Conservation (phyloP, 2,113 vertebrate species). For the Brachypodius melanocephalos region DNA sequence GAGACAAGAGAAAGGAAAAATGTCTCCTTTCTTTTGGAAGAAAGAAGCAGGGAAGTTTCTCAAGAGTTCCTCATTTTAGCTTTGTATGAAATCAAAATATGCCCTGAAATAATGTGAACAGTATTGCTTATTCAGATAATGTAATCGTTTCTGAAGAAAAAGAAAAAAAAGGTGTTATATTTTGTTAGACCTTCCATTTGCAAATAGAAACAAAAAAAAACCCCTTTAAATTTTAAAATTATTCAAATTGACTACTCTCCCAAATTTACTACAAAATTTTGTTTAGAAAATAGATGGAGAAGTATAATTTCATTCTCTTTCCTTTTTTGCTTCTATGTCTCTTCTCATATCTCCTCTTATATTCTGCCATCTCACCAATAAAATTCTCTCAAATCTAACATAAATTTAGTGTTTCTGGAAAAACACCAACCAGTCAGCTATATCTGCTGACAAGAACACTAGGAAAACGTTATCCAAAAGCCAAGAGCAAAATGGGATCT, state of each 20-base stretch:
- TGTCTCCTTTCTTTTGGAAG: neutral
- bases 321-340: neutral
- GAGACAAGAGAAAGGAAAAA: neutral
- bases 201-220: neutral
- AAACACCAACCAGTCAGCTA: neutral
- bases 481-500: neutral
- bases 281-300: neutral
- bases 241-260: neutral
- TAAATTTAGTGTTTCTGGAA: neutral
- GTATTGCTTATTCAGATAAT: neutral
- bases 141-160: neutral
- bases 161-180: neutral
- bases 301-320: neutral
- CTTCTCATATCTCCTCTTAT: neutral
- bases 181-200: neutral
- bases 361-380: neutral
- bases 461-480: neutral
- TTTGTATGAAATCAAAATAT: neutral
- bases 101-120: neutral
- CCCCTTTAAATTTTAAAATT: neutral
- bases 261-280: neutral
- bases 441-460: neutral
- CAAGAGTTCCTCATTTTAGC: neutral
- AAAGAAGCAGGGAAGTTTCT: neutral
- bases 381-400: neutral